These are phyloP conservation scores for Zootermopsis nevadensis DNA, from an alignment of 2,888 invertebrate genomes.

Conservation along the genomic window DNA sequence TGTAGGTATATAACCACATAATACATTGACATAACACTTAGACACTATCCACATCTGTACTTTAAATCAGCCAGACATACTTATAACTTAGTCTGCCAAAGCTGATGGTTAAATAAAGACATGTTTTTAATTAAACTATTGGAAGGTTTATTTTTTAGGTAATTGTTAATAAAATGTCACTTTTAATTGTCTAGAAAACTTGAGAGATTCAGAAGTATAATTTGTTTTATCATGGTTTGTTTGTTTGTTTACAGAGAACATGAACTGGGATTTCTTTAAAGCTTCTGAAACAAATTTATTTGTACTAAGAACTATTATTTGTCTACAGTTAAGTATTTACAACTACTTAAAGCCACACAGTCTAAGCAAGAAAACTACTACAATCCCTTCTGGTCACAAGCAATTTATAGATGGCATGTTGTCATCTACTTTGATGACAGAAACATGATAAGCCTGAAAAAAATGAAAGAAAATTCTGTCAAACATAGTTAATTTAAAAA, in stretches of 20 bases:
- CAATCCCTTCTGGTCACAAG: not conserved
- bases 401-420: not conserved
- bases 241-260: not conserved
- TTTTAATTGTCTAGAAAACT: not conserved
- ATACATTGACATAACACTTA: not conserved
- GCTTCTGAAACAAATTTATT: not conserved
- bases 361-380: not conserved
- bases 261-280: not conserved
- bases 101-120: not conserved
- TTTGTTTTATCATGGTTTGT: not conserved
- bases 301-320: not conserved
- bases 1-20: not conserved
- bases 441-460: conserved; percentile 85
- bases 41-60: not conserved
- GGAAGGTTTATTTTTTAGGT: not conserved
- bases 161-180: not conserved
- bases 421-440: conserved; percentile 75
- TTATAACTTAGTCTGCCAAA: not conserved
- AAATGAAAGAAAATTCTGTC: conserved; percentile 55
- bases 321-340: not conserved
- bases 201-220: not conserved
- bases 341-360: conserved; percentile 21
- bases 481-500: no score
- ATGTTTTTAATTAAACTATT: not conserved
- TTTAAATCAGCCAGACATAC: not conserved